Percentiles rank a stretch among this genome's conserved stretches.
phyloP scores from a whole-genome alignment of 2,888 invertebrate species.

The Arrhopalites spinosus region DNA sequence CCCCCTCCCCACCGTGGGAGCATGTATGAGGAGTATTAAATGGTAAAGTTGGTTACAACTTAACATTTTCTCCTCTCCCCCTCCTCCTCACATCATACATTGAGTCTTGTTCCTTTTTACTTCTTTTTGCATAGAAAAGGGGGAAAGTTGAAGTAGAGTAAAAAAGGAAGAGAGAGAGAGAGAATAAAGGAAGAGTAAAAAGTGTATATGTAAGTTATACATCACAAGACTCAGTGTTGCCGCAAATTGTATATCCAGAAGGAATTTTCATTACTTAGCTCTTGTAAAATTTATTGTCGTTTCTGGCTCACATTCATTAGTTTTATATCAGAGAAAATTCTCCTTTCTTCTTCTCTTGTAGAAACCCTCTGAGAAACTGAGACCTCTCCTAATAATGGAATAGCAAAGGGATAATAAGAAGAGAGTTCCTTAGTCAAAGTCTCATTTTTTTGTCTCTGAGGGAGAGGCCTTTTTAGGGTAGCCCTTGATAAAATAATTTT shows the following conservation, averaged over 20 bases:
- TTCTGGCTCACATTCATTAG: conserved; percentile 44
- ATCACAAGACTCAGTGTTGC: not conserved
- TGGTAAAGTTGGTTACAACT: no score
- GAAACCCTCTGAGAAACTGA: not conserved
- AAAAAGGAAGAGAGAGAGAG: not conserved
- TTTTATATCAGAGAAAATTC: not conserved
- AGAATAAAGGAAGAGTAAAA: not conserved
- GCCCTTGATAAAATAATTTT: not conserved
- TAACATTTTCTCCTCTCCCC: no score
- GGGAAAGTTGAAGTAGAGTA: not conserved
- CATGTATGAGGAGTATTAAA: no score
- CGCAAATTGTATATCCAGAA: conserved; percentile 26
- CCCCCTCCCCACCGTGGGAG: no score
- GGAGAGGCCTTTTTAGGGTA: not conserved
- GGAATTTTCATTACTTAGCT: conserved; percentile 49
- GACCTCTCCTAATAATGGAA: not conserved
- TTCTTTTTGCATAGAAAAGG: not conserved
- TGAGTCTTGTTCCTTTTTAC: not conserved
- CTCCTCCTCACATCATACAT: no score
- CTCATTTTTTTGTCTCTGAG: not conserved
- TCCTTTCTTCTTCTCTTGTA: not conserved
- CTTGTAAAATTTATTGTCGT: conserved; percentile 49
- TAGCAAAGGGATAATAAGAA: not conserved
- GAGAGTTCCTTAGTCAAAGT: not conserved
- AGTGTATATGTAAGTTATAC: not conserved